phyloP scores from a whole-genome alignment of 1,140 invertebrate species.

The Phymorhynchus buccinoides region DNA sequence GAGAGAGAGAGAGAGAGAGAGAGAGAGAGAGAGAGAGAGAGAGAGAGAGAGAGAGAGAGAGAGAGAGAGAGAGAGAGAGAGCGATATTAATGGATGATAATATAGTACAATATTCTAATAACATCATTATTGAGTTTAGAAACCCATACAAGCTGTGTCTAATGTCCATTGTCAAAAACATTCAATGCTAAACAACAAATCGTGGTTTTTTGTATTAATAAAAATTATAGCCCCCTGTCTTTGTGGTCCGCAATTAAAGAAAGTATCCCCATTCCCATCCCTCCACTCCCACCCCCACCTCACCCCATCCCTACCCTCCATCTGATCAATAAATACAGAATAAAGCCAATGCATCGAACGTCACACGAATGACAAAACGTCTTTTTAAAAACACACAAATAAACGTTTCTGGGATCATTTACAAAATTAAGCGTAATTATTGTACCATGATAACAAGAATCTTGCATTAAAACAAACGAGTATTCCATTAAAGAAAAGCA shows the following conservation, averaged over 20 bases:
- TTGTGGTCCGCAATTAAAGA: background rate
- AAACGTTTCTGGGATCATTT: no score
- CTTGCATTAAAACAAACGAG: background rate
- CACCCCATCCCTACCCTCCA: no score
- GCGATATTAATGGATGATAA: background rate
- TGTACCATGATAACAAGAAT: no score
- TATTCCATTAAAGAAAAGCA: background rate
- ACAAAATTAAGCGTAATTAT: no score
- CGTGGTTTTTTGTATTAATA: background rate
- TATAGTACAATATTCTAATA: background rate
- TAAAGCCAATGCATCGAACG: no score
- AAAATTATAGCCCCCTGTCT: background rate
- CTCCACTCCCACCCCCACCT: no score
- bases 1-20: background rate
- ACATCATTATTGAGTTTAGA: background rate
- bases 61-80: conserved; percentile 5
- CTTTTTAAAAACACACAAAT: no score
- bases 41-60: background rate
- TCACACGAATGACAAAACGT: no score
- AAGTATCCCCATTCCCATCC: no score
- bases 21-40: background rate
- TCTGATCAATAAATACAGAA: no score
- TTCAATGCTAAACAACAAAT: background rate
- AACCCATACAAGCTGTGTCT: background rate
- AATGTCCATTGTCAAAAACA: background rate